phyloP scores from a whole-genome alignment of 1,140 invertebrate species.

The Pseudomyrmex pallidus region DNA sequence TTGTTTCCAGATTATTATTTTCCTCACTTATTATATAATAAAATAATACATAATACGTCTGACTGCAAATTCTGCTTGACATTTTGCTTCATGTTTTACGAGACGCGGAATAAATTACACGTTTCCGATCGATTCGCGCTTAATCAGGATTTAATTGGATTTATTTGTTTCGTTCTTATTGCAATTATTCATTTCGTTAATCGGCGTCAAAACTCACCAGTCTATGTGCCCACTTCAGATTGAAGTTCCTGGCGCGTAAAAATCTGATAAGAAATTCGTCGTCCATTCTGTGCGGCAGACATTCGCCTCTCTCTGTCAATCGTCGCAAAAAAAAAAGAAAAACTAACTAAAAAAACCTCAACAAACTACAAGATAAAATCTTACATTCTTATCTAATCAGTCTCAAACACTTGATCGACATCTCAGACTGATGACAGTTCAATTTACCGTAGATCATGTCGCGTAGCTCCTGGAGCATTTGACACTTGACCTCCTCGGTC shows the following conservation, averaged over 20 bases:
- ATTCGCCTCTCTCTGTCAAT: conserved; percentile 89
- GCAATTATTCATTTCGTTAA: not conserved
- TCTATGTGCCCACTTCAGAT: conserved; percentile 91
- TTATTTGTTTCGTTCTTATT: not conserved
- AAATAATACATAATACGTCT: too few species aligned
- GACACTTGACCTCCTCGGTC: conserved; percentile 87
- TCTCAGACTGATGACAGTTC: not conserved
- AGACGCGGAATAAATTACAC: not conserved
- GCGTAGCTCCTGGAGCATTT: conserved; percentile 88
- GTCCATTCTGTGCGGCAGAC: conserved; percentile 91
- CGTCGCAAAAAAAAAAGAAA: not conserved
- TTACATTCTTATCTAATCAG: too few species aligned
- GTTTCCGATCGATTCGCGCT: not conserved
- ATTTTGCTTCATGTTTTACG: too few species aligned
- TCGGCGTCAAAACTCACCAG: conserved; percentile 87
- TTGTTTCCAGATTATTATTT: too few species aligned
- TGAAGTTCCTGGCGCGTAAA: conserved; percentile 92
- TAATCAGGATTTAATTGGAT: not conserved
- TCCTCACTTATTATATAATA: too few species aligned
- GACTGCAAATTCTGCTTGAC: too few species aligned
- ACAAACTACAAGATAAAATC: not conserved
- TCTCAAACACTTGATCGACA: not conserved
- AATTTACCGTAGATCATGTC: conserved; percentile 91
- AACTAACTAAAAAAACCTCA: not conserved
- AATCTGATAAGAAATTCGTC: conserved; percentile 93